Evolutionary conservation across 2,888 invertebrate species (phyloP), one percentile per base, ranked within the genome.

Genomic region (Candidula unifasciata): DNA sequence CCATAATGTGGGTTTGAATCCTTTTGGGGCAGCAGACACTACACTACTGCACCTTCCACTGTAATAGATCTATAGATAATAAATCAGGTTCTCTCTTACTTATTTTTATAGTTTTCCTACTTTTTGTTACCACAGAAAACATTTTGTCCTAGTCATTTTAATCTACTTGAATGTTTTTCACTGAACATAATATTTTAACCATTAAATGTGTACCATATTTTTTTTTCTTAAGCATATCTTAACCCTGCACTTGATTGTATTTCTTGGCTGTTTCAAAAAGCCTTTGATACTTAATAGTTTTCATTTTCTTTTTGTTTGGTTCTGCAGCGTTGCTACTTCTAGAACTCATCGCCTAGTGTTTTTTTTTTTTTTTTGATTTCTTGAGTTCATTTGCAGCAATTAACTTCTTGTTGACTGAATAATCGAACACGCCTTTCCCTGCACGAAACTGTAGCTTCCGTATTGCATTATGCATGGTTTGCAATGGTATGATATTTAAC

Each of bases 381-480:
- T 60, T 60, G 24, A 64, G 16, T 37, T 0, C n/a, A 35, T 16
- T 24, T 35, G n/a, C 54, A 30, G 27, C 18, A 27, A 18, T 27
- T 69, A 13, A 35, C 24, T 8, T 35, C 21, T 24, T 57, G 21
- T 64, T 3, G 33, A 16, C 13, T 35, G n/a, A 37, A 64, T 27
- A 37, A 16, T 27, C n/a, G 3, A 64, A 33, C 64, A 64, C 64
- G 35, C 44, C 44, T 37, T 64, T 78, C 78, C 78, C 44, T 78
- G 78, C 78, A 78, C 78, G 78, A 78, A 35, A 64, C 21, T 64
- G 78, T 52, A 78, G 78, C 78, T 78, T 78, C n/a, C 37, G 16
- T 78, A 52, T 64, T 37, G 78, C 66, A 78, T 78, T 64, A 60
- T 78, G 78, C 78, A 78, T 78, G 78, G 78, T 78, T 60, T 78